Evolutionary conservation across 1,140 invertebrate genomes (phyloP), one percentile per base, ranked within the genome.

Genomic region (Anastrepha ludens): DNA sequence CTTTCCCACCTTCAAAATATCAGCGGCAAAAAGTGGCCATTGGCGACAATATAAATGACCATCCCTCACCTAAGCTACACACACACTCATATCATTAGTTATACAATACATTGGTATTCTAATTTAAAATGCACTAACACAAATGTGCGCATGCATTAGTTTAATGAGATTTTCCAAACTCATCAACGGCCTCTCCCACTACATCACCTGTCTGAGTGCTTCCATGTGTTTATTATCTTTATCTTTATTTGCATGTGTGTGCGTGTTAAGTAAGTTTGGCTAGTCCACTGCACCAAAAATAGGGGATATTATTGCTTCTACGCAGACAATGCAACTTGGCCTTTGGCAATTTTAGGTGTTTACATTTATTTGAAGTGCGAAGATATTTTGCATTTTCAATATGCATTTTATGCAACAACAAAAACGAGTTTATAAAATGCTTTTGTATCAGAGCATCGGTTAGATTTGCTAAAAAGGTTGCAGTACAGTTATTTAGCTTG

Each of bases 91-190:
- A 29, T 29, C 0, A 29, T 0, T 29, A 29, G 0, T 29, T 29
- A 0, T 55, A 55, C 2, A 55, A 55, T 2, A 4, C 60, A 62
- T 15, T 17, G 60, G 60, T 62, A 62, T 62, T 62, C 15, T 62
- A 62, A 62, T 62, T 62, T 62, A 62, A 62, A 62, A 62, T 62
- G 13, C n/a, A 17, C 60, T 2, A 62, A 62, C 60, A 62, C 13
- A 62, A 62, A 17, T 62, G 60, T 62, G 60, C 15, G 1, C n/a
- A 62, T 62, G 60, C 60, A 62, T 62, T 62, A 62, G 8, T 62
- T 62, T 62, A 62, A 62, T 62, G 60, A 62, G 60, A 62, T 62
- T 62, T 62, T 62, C 60, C 60, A 62, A 62, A 62, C 13, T 62
- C 60, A 62, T 62, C 60, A 62, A 62, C 60, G 13, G 1, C 13